A percentile compares a stretch with the other conserved stretches of the same genome.
Conservation (phyloP, 2,888 invertebrate genomes). For the Platypus cylindrus region DNA sequence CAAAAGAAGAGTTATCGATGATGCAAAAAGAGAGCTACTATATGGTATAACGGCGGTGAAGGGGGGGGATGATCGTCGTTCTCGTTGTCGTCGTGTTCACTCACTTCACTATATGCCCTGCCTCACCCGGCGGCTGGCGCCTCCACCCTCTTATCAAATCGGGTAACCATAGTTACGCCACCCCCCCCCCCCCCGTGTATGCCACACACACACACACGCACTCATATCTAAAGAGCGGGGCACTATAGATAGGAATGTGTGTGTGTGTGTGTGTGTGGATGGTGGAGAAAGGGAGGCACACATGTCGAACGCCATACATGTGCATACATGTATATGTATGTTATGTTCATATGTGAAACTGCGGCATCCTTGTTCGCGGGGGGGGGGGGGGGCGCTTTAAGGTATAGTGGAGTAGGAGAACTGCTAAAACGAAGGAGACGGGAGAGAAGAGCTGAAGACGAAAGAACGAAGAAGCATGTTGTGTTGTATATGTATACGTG, state of each 20-base stretch:
- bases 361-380: not conserved
- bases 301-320: conserved; percentile 17
- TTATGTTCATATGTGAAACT: conserved; percentile 11
- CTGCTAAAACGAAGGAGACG: conserved; percentile 1
- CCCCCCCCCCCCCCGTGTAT: too few relatives aligned
- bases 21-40: too few relatives aligned
- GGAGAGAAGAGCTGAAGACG: conserved; percentile 5
- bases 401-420: conserved; percentile 2
- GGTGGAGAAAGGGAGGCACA: conserved; percentile 6
- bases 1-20: too few relatives aligned
- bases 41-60: too few relatives aligned
- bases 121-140: conserved; percentile 7
- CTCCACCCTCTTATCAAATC: conserved; percentile 4
- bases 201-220: conserved; percentile 15
- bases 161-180: conserved; percentile 12
- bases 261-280: conserved; percentile 1
- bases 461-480: too few relatives aligned
- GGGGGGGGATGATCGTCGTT: too few relatives aligned
- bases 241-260: too few relatives aligned
- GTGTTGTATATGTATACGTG: too few relatives aligned
- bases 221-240: too few relatives aligned
- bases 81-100: too few relatives aligned
- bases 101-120: too few relatives aligned
- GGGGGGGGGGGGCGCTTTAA: not conserved
- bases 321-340: too few relatives aligned